These are phyloP conservation scores for Ochropleura plecta DNA, from an alignment of 2,888 invertebrate genomes.

Conservation along the genomic window DNA sequence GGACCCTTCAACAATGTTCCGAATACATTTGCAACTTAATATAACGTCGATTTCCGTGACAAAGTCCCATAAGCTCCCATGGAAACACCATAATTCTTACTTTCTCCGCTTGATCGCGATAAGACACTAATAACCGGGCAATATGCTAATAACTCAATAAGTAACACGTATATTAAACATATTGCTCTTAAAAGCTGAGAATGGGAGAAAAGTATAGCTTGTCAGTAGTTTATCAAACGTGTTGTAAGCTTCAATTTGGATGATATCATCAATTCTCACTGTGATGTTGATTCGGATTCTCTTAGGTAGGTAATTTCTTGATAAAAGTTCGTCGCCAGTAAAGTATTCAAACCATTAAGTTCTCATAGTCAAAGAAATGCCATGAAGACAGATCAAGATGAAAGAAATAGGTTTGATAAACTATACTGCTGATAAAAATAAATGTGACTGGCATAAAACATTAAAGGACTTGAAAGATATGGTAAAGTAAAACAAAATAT, in stretches of 20 bases:
- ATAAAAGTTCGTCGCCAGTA: conserved; percentile 3
- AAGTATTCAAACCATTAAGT: neutral
- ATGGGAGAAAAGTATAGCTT: conserved; percentile 46
- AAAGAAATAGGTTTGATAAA: no score
- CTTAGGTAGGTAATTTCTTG: neutral
- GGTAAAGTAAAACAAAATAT: no score
- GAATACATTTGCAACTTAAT: conserved; percentile 50
- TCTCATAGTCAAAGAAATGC: neutral
- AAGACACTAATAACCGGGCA: conserved; percentile 59
- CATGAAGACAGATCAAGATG: no score
- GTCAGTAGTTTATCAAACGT: conserved; percentile 53
- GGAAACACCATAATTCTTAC: conserved; percentile 59
- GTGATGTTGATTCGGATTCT: conserved; percentile 14
- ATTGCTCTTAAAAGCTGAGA: conserved; percentile 44
- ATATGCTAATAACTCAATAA: conserved; percentile 63
- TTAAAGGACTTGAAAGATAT: no score
- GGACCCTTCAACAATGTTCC: conserved; percentile 16
- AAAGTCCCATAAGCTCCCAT: conserved; percentile 50
- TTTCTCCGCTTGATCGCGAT: conserved; percentile 61
- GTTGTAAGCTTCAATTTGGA: conserved; percentile 44
- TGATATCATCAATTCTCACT: conserved; percentile 46
- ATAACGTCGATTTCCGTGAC: conserved; percentile 57
- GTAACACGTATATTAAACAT: conserved; percentile 39
- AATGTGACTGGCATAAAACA: no score
- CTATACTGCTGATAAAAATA: no score